Conservation (phyloP, 1,140 invertebrate genomes). For the Bombus cullumanus region DNA sequence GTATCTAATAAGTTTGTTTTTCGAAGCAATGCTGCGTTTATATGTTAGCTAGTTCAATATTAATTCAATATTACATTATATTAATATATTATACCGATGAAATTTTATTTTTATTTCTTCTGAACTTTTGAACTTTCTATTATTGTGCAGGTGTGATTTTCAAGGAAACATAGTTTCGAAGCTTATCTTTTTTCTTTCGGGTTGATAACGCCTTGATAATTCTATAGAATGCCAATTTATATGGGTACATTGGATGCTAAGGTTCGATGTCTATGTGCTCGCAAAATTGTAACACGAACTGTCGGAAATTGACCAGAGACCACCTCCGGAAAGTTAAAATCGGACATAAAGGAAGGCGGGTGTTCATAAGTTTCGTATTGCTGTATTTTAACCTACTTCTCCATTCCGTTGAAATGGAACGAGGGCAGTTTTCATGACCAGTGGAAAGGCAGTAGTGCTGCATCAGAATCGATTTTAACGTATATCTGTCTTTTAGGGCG, state of each 20-base stretch:
- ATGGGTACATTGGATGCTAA: background rate
- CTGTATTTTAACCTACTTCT: constrained; percentile 66
- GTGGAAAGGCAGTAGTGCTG: constrained; percentile 56
- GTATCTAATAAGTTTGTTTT: too few species aligned
- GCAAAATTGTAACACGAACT: constrained; percentile 18
- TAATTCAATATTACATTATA: too few species aligned
- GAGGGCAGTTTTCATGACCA: constrained; percentile 66
- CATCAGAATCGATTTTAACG: constrained; percentile 66
- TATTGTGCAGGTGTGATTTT: too few species aligned
- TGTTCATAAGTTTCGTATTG: constrained; percentile 65
- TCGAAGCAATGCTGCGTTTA: too few species aligned
- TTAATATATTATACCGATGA: too few species aligned
- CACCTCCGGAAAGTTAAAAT: constrained; percentile 51
- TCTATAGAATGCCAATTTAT: background rate
- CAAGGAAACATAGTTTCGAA: background rate
- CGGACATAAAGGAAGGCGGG: constrained; percentile 16
- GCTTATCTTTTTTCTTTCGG: background rate
- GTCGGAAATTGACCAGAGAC: constrained; percentile 55
- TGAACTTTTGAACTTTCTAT: background rate
- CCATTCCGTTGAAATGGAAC: constrained; percentile 61
- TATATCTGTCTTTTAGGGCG: constrained; percentile 47
- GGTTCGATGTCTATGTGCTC: background rate
- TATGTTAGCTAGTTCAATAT: too few species aligned
- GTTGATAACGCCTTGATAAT: background rate
- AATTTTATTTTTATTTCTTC: background rate